Conservation (phyloP, 35 echinoderm and acorn worm genomes). For the Patiria miniata region DNA sequence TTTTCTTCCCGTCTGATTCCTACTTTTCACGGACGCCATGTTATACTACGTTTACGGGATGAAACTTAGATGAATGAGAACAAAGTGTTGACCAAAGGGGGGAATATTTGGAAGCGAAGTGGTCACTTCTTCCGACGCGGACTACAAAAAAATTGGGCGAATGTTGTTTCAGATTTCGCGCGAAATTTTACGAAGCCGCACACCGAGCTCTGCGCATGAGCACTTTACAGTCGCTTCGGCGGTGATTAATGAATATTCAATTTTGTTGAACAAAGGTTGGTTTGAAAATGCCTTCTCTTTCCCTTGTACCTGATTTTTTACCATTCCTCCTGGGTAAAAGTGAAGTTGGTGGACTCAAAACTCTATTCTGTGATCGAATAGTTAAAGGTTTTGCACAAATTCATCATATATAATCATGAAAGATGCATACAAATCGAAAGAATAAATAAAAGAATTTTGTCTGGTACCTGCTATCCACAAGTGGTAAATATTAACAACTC, state of each 20-base stretch:
- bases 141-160: background rate
- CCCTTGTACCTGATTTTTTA: too few species aligned
- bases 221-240: background rate
- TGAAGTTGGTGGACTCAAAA: too few species aligned
- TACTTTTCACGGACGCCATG: slow-evolving; percentile 16
- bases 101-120: background rate
- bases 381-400: too few species aligned
- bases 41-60: background rate
- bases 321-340: too few species aligned
- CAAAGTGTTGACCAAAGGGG: background rate
- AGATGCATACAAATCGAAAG: background rate
- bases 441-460: slow-evolving; percentile 6
- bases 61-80: background rate
- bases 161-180: slow-evolving; percentile 22
- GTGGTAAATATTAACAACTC: background rate
- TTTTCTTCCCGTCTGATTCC: background rate
- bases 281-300: too few species aligned
- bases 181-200: background rate
- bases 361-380: too few species aligned
- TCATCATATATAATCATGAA: too few species aligned
- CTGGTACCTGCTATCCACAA: background rate
- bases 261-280: background rate
- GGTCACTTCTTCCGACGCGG: background rate
- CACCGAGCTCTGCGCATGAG: slow-evolving; percentile 2
- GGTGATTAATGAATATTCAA: background rate